These are phyloP conservation scores for Phenganax subtilis DNA, from an alignment of 92 coral and sea anemone species.

Conservation along the genomic window DNA sequence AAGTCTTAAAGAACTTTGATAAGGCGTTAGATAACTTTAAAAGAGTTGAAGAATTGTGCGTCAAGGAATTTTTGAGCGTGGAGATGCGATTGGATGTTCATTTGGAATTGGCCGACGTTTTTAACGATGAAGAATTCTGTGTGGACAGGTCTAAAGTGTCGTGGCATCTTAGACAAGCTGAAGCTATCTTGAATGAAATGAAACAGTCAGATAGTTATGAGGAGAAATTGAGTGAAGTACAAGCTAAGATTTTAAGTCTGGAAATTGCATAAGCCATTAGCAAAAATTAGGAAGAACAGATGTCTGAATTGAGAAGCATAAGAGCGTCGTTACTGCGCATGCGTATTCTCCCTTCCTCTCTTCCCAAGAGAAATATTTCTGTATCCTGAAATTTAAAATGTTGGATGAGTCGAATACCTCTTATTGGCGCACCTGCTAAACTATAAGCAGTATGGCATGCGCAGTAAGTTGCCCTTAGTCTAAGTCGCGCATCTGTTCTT, in stretches of 20 bases:
- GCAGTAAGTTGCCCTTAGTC: too few relatives aligned
- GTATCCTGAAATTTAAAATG: neutral
- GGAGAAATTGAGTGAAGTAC: constrained; percentile 4
- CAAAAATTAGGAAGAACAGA: too few relatives aligned
- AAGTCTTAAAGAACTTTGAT: constrained; percentile 17
- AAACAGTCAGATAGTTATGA: neutral
- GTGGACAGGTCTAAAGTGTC: neutral
- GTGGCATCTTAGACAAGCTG: constrained; percentile 15
- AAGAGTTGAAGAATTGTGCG: constrained; percentile 17
- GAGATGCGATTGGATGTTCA: neutral
- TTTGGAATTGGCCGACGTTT: neutral
- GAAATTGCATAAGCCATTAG: neutral
- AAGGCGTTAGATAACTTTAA: neutral
- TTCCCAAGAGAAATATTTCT: too few relatives aligned
- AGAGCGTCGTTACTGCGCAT: too few relatives aligned
- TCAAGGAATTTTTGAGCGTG: neutral
- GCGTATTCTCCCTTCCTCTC: too few relatives aligned
- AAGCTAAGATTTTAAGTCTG: constrained; percentile 19
- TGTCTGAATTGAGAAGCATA: too few relatives aligned
- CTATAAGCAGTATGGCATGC: too few relatives aligned
- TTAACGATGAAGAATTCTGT: constrained; percentile 1
- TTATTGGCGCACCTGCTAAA: too few relatives aligned
- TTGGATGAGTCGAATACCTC: too few relatives aligned
- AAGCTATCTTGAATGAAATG: constrained; percentile 12
- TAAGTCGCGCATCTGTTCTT: too few relatives aligned